Evolutionary conservation across 2,888 invertebrate genomes (phyloP).

Genomic region (Carabus problematicus): DNA sequence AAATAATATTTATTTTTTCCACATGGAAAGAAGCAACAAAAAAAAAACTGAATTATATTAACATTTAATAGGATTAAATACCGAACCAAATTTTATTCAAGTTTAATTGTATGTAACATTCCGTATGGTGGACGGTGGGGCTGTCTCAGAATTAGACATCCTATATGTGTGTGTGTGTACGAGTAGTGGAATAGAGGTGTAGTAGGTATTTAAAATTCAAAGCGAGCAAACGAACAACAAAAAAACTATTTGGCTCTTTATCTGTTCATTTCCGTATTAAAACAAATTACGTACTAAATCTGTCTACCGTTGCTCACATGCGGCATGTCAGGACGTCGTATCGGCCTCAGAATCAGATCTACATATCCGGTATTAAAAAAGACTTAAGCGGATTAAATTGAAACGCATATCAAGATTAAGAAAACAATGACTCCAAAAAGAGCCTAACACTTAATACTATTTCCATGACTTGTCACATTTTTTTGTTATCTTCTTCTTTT

Average conservation of each 20-base stretch:
- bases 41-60: no score
- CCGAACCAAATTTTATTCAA: no score
- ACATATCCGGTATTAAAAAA: slow-evolving; percentile 42
- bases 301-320: slow-evolving; percentile 37
- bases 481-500: background rate
- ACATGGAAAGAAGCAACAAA: no score
- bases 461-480: slow-evolving; percentile 33
- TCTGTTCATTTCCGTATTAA: slow-evolving; percentile 40
- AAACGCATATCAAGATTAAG: slow-evolving; percentile 37
- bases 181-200: no score
- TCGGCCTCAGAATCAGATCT: slow-evolving; percentile 35
- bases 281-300: slow-evolving; percentile 41
- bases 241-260: slow-evolving; percentile 13
- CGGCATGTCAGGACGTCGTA: slow-evolving; percentile 25
- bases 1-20: no score
- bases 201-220: slow-evolving; percentile 15
- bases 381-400: slow-evolving; percentile 40
- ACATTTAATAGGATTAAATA: no score
- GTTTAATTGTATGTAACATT: no score
- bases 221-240: slow-evolving; percentile 1
- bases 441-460: slow-evolving; percentile 25
- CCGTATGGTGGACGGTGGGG: no score
- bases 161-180: no score
- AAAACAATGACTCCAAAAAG: slow-evolving; percentile 33
- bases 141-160: no score